Percentiles rank a stretch among this genome's conserved stretches.
Evolutionary conservation across 2,888 invertebrate genomes (phyloP).

Genomic region (Ochropleura plecta): DNA sequence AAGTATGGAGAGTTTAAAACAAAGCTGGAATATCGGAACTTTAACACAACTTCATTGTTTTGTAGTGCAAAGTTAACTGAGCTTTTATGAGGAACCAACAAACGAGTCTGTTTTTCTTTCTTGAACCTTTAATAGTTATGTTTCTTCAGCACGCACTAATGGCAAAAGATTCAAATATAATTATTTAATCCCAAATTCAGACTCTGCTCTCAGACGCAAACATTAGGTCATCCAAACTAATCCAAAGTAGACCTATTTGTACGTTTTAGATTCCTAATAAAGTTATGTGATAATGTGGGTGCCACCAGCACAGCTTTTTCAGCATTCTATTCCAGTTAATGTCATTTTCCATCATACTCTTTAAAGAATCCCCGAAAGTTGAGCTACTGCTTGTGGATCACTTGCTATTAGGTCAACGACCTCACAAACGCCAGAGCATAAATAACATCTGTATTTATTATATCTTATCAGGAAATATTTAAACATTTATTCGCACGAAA

Average conservation of each 20-base stretch:
- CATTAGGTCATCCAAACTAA: not conserved
- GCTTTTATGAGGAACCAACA: not conserved
- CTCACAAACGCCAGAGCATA: no score
- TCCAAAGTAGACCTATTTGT: not conserved
- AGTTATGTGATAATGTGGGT: not conserved
- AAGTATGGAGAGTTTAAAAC: slow-evolving; percentile 10
- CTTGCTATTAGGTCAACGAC: not conserved
- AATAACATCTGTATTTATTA: no score
- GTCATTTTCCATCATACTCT: not conserved
- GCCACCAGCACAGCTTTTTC: not conserved
- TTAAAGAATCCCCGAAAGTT: not conserved
- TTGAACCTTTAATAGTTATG: no score
- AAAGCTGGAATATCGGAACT: slow-evolving; percentile 18
- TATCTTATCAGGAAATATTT: no score
- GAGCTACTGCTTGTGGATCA: no score
- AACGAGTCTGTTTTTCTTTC: not conserved
- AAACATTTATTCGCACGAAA: no score
- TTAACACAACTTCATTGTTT: slow-evolving; percentile 2
- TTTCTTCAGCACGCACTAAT: not conserved
- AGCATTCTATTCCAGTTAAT: not conserved
- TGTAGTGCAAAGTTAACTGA: not conserved
- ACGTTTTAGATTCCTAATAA: not conserved
- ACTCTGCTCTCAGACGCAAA: not conserved
- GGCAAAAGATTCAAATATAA: not conserved
- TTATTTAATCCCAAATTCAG: not conserved